phyloP scores from a whole-genome alignment of 2,797 vertebrate species.

The Diplodus sargus region DNA sequence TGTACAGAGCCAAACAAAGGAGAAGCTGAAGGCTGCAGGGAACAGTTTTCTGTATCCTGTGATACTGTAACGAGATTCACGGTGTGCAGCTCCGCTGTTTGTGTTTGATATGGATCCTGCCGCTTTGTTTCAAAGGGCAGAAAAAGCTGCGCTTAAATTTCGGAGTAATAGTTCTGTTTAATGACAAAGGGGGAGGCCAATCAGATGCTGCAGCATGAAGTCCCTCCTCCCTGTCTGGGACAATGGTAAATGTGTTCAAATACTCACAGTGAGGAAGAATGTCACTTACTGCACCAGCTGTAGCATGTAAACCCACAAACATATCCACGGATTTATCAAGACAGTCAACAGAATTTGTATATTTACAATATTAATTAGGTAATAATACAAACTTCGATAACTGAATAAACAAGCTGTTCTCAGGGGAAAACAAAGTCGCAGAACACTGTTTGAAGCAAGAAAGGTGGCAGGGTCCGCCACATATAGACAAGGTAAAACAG shows the following conservation, averaged over 20 bases:
- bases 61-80: slow-evolving; percentile 24
- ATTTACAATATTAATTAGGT: too few relatives aligned
- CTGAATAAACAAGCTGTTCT: too few relatives aligned
- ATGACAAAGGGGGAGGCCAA: slow-evolving; percentile 13
- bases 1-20: slow-evolving; percentile 52
- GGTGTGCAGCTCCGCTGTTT: slow-evolving; percentile 28
- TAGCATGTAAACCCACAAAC: background rate
- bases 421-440: too few relatives aligned
- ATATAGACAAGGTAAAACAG: too few relatives aligned
- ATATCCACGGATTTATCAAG: background rate
- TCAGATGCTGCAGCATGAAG: slow-evolving; percentile 25
- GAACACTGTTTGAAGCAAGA: too few relatives aligned
- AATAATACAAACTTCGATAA: too few relatives aligned
- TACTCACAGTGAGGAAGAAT: background rate
- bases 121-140: slow-evolving; percentile 32
- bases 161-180: slow-evolving; percentile 15
- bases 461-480: too few relatives aligned
- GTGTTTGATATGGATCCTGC: slow-evolving; percentile 15
- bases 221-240: slow-evolving; percentile 30
- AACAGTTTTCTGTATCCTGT: slow-evolving; percentile 24
- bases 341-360: background rate
- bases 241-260: background rate
- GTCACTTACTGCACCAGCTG: background rate
- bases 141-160: background rate
- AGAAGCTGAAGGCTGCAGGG: slow-evolving; percentile 31